Evolutionary conservation across 2,797 vertebrate species (phyloP).

Genomic region (Picus viridis): DNA sequence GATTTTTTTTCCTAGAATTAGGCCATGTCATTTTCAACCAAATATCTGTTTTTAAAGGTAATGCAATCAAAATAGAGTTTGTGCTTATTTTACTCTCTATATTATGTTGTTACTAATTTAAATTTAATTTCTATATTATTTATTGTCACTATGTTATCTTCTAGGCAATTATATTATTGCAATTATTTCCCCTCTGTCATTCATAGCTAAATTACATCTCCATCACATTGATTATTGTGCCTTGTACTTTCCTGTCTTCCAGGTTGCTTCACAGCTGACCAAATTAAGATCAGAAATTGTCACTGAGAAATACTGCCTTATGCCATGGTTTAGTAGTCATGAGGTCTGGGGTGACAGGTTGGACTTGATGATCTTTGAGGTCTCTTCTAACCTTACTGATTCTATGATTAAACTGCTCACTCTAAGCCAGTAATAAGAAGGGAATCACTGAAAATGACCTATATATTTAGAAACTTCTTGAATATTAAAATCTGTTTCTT

Average conservation of each 20-base stretch:
- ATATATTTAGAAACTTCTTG: neutral
- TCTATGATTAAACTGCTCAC: neutral
- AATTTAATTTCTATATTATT: neutral
- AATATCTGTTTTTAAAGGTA: neutral
- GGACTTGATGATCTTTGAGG: too few relatives aligned
- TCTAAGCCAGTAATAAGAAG: neutral
- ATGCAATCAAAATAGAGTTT: neutral
- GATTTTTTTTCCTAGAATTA: neutral
- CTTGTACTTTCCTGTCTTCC: neutral
- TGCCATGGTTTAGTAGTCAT: too few relatives aligned
- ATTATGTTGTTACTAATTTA: neutral
- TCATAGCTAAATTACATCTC: neutral
- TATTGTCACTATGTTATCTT: neutral
- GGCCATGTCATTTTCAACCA: neutral
- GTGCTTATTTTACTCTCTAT: neutral
- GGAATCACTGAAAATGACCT: neutral
- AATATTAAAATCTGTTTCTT: neutral
- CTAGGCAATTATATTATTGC: neutral
- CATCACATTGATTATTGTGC: accelerated
- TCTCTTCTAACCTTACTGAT: too few relatives aligned
- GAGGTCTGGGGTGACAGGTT: too few relatives aligned
- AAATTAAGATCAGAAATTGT: neutral
- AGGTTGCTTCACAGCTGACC: neutral
- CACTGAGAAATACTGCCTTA: neutral
- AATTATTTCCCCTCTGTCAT: neutral